Evolutionary conservation across 2,113 vertebrate species (phyloP), one percentile per base, ranked within the genome.

Genomic region (Peromyscus polionotus): DNA sequence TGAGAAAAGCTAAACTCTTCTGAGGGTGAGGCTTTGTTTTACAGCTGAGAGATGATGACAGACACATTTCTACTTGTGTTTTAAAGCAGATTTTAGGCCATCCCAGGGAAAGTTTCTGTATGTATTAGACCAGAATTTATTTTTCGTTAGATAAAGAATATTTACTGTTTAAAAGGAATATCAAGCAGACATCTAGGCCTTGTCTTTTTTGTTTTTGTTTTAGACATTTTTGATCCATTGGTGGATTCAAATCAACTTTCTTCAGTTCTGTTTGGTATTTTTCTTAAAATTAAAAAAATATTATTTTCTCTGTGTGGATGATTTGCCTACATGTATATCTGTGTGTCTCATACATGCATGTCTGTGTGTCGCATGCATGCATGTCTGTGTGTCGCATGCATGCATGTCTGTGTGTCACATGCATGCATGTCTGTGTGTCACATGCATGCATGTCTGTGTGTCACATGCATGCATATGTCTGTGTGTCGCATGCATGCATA

Each of bases 71-170:
- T 22, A 39, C 54, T 90, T 95, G 24, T 54, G 77, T 90, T 91
- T 93, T 79, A 68, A 90, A 65, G 83, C 75, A 93, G 86, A 94
- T 63, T 86, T 86, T 93, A 84, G 79, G 48, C 54, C 61, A 79
- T 7, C 84, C 24, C 1, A 68, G 72, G 28, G n/a, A 96, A 89
- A 42, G 0, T 61, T 88, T 88, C 24, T 57, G 28, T 65, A 51
- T 36, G 4, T 65, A 28, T 0, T 22, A 59, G 24, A 84, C 16
- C 26, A 72, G 28, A 85, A 36, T 72, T 80, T 90, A 20, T 85
- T 92, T 84, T 72, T 26, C 86, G 93, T 96, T 45, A 93, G 73
- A 83, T 96, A 83, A 94, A 89, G 61, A 90, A 75, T 59, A 13
- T 31, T 75, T 20, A 89, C 13, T 61, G 57, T 76, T 75, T 89